These are phyloP conservation scores for Solenopsis fugax DNA, from an alignment of 1,140 invertebrate genomes.

Conservation along the genomic window DNA sequence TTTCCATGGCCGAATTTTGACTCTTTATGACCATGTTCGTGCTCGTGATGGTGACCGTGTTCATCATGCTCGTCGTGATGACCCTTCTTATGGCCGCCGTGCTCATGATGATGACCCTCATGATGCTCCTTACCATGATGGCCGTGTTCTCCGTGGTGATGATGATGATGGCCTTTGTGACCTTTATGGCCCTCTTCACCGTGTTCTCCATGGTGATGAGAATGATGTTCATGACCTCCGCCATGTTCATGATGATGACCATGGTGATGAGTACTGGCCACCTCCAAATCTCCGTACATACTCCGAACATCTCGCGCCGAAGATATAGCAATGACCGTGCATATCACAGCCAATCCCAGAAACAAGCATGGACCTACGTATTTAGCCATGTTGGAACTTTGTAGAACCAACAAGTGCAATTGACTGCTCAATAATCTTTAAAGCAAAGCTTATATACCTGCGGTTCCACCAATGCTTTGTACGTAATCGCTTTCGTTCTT, in stretches of 20 bases:
- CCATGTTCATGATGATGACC: conserved; percentile 87
- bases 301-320: conserved; percentile 68
- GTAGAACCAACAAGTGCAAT: conserved; percentile 72
- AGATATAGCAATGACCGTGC: conserved; percentile 57
- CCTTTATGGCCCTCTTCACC: conserved; percentile 87
- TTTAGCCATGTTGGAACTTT: conserved; percentile 72
- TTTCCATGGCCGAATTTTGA: conserved; percentile 92
- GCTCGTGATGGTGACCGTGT: conserved; percentile 91
- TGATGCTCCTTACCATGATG: conserved; percentile 88
- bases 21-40: conserved; percentile 91
- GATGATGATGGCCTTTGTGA: conserved; percentile 89
- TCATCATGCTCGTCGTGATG: conserved; percentile 91
- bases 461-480: conserved; percentile 58
- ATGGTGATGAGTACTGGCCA: conserved; percentile 85
- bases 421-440: conserved; percentile 74
- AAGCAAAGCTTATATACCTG: conserved; percentile 79
- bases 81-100: conserved; percentile 91
- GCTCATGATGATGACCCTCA: conserved; percentile 89
- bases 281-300: conserved; percentile 78
- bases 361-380: conserved; percentile 50
- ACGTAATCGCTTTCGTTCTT: conserved; percentile 80
- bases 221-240: conserved; percentile 89
- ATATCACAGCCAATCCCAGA: conserved; percentile 66
- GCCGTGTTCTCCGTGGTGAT: conserved; percentile 90
- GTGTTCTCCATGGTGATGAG: conserved; percentile 88